These are phyloP conservation scores for Margaritifera margaritifera DNA, from an alignment of 2,888 invertebrate species.

Conservation along the genomic window DNA sequence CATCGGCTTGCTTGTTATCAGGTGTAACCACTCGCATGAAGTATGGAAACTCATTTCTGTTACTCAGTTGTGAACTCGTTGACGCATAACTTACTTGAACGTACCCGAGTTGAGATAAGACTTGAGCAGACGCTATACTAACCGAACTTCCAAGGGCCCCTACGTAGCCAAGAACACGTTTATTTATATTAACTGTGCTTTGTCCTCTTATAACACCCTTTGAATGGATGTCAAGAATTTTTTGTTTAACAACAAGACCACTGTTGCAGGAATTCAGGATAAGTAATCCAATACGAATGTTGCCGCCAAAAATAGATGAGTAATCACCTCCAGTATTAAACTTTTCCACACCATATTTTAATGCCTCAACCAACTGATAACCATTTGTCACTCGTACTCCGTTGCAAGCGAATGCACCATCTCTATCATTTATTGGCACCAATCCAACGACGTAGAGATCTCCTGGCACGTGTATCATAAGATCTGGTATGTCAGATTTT, in stretches of 20 bases:
- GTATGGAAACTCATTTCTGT: background rate
- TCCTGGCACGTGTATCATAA: background rate
- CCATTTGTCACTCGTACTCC: background rate
- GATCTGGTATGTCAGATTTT: too few relatives aligned
- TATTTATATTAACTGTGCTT: background rate
- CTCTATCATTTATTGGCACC: background rate
- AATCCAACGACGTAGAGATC: background rate
- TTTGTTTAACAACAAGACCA: background rate
- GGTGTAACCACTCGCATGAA: background rate
- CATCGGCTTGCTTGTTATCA: background rate
- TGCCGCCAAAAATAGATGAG: background rate
- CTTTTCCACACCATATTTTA: background rate
- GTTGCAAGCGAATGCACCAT: background rate
- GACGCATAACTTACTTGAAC: constrained; percentile 3
- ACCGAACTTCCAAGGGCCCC: background rate
- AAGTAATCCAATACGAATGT: constrained; percentile 1
- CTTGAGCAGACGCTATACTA: background rate
- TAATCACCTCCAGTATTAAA: background rate
- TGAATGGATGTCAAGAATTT: background rate
- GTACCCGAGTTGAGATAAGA: background rate
- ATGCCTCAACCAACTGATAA: background rate
- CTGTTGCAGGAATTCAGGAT: background rate
- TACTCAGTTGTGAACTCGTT: background rate
- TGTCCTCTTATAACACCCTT: background rate
- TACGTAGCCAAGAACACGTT: background rate